Conservation (phyloP, 2,113 vertebrate genomes). For the Platichthys flesus region DNA sequence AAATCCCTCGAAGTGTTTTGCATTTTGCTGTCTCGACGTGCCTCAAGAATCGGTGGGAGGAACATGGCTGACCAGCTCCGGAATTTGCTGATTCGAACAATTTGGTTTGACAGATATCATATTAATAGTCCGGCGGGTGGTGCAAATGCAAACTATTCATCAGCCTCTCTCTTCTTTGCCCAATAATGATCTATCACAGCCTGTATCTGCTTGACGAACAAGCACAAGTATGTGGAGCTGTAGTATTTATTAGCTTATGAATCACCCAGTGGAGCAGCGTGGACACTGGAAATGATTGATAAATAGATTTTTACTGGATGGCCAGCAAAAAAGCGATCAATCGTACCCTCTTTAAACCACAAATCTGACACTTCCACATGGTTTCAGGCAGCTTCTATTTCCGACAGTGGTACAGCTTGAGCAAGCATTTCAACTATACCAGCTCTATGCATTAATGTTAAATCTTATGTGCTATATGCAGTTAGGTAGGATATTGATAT, state of each 20-base stretch:
- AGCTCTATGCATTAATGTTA: conserved; percentile 2
- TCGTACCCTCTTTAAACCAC: background rate
- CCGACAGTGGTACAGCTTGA: background rate
- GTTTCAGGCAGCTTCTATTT: background rate
- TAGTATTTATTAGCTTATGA: conserved; percentile 57
- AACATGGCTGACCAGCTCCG: conserved; percentile 41
- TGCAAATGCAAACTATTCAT: conserved; percentile 58
- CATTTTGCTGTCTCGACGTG: conserved; percentile 58
- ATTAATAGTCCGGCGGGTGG: conserved; percentile 48
- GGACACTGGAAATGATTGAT: conserved; percentile 47
- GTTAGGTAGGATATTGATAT: conserved; percentile 10
- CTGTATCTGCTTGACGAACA: conserved; percentile 52
- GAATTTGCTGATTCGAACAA: conserved; percentile 53
- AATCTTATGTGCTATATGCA: conserved; percentile 22
- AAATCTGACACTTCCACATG: conserved; percentile 9
- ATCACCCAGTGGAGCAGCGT: conserved; percentile 44
- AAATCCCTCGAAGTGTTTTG: conserved; percentile 39
- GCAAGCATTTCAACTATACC: background rate
- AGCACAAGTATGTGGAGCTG: conserved; percentile 41
- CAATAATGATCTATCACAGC: conserved; percentile 67
- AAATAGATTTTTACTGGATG: conserved; percentile 48
- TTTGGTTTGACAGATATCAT: conserved; percentile 52
- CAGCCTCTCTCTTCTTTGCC: conserved; percentile 55
- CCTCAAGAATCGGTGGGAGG: conserved; percentile 7
- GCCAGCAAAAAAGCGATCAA: conserved; percentile 34